A percentile compares a stretch with the other conserved stretches of the same genome.
Evolutionary conservation across 2,113 vertebrate genomes (phyloP).

Genomic region (Oceanites oceanicus): DNA sequence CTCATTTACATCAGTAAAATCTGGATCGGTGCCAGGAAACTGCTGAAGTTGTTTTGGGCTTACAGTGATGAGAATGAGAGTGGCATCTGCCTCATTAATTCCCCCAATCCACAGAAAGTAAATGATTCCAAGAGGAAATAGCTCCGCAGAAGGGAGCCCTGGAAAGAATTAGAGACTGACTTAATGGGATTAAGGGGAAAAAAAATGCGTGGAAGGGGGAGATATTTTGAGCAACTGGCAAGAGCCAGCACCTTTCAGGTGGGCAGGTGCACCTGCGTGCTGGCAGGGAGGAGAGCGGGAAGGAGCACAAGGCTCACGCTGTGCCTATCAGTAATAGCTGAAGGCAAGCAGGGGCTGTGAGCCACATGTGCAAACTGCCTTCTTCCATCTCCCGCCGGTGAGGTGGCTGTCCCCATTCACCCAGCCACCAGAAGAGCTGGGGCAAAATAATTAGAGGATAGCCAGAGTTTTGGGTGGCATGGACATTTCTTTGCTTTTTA

Average conservation of each 20-base stretch:
- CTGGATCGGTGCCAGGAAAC: constrained; percentile 4
- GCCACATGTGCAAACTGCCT: not conserved
- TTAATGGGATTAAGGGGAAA: constrained; percentile 70
- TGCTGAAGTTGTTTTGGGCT: constrained; percentile 50
- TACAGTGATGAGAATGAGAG: constrained; percentile 61
- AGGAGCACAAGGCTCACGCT: not conserved
- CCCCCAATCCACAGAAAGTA: constrained; percentile 61
- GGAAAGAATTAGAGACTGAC: constrained; percentile 68
- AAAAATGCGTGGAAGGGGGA: constrained; percentile 14
- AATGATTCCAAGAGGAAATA: constrained; percentile 73
- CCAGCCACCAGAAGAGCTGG: not conserved
- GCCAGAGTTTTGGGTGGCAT: not conserved
- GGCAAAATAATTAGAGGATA: not conserved
- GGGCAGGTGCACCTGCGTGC: not conserved
- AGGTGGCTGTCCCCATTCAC: not conserved
- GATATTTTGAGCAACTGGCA: not conserved
- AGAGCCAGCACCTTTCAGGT: not conserved
- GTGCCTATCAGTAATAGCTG: not conserved
- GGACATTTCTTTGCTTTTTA: not conserved
- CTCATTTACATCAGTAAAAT: constrained; percentile 40
- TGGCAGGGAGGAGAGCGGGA: not conserved
- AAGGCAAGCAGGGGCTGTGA: not conserved
- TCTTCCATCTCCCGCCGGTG: not conserved
- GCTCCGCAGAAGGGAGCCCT: constrained; percentile 67
- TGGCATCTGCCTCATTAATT: constrained; percentile 60